Evolutionary conservation across 2,888 invertebrate genomes (phyloP), one percentile per base, ranked within the genome.

Genomic region (Pseudolycoriella hygida): DNA sequence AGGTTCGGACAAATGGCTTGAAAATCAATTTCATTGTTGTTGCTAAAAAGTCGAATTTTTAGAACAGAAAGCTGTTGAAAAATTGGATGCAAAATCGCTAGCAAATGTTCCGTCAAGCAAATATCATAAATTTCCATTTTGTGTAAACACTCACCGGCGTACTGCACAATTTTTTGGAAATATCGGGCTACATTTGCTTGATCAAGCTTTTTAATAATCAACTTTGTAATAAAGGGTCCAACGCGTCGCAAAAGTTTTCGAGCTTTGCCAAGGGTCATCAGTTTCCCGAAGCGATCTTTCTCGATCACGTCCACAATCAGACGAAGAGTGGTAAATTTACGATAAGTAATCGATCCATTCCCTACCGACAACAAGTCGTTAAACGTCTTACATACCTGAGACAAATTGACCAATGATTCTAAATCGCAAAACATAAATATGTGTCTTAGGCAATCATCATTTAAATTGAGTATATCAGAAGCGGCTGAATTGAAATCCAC

Each of bases 11-110:
- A 42, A 3, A 42, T 2, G 2, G 11, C 30, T 10, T 5, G 2
- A 42, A 42, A 42, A 30, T 42, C 42, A 20, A 42, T 20, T n/a
- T 42, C 42, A 8, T 30, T 17, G 17, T 30, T 31, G 30, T 15
- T 30, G 8, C 30, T 42, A 17, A 30, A 42, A 15, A 30, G 17
- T 11, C 6, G 20, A 8, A 42, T 42, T 42, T 25, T 31, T 17
- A 42, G 15, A 17, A 31, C 31, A 2, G 19, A 5, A 17, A 42
- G 17, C 20, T 3, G 4, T 3, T n/a, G 11, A 3, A 42, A 15
- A 3, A 42, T 30, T 15, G 12, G 3, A 2, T 17, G 14, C n/a
- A 42, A 15, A 15, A 17, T 14, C 31, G 10, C 4, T n/a, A 42
- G 5, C 15, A 30, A 31, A 3, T 30, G 8, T 3, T 42, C 30